phyloP scores from a whole-genome alignment of 1,140 invertebrate species.

The Mesaphorura yosii region DNA sequence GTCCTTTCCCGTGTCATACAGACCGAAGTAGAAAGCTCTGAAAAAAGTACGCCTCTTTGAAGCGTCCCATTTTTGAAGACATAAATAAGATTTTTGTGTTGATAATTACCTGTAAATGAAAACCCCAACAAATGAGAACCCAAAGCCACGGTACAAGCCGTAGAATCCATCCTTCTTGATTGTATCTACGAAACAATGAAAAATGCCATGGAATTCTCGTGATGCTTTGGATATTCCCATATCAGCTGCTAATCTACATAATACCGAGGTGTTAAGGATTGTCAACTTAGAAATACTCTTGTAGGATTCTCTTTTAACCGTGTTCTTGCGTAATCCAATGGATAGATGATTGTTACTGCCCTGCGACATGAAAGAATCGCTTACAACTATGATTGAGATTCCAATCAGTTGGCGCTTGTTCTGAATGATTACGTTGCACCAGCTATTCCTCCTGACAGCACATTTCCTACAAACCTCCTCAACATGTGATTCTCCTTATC shows the following conservation, averaged over 20 bases:
- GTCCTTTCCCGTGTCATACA: conserved; percentile 15
- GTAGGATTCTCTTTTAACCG: conserved; percentile 6
- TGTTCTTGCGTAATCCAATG: conserved; percentile 27
- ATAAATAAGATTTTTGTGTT: conserved; percentile 1
- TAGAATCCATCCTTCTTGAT: conserved; percentile 4
- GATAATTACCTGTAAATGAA: conserved; percentile 23
- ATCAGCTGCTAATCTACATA: conserved; percentile 9
- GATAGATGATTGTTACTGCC: conserved; percentile 23
- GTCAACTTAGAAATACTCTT: not conserved
- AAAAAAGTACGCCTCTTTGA: not conserved
- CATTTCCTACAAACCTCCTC: conserved; percentile 6
- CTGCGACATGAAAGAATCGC: no score
- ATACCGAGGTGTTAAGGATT: not conserved
- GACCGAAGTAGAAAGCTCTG: conserved; percentile 22
- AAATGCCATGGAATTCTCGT: conserved; percentile 1
- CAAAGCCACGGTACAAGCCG: conserved; percentile 22
- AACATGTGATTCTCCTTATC: not conserved
- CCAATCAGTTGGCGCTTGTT: no score
- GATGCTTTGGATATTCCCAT: not conserved
- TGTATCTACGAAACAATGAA: conserved; percentile 4
- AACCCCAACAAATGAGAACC: conserved; percentile 22
- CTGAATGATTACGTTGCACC: conserved; percentile 12
- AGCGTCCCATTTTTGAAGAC: not conserved
- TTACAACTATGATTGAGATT: no score
- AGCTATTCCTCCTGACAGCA: conserved; percentile 21